Percentiles rank a stretch among this genome's conserved stretches.
Conservation (phyloP, 2,113 vertebrate genomes). For the Alces alces region DNA sequence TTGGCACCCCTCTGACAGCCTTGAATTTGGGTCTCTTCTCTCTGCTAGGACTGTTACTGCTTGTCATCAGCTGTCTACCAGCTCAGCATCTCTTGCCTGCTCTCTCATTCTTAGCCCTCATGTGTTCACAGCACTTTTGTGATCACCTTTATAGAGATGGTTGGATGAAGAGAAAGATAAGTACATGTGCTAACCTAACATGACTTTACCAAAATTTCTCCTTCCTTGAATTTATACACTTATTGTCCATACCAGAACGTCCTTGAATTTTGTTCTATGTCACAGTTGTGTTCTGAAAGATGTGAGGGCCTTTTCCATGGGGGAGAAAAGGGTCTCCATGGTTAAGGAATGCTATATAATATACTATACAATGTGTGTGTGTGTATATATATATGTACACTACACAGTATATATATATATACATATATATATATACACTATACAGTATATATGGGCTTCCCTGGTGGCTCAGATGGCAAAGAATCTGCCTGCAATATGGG, state of each 20-base stretch:
- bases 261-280: background rate
- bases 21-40: background rate
- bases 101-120: background rate
- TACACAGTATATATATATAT: too few species aligned
- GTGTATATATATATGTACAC: too few species aligned
- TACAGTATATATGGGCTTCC: background rate
- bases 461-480: background rate
- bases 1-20: background rate
- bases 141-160: background rate
- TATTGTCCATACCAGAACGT: background rate
- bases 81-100: background rate
- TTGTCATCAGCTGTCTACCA: background rate
- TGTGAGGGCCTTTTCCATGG: background rate
- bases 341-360: background rate
- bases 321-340: fast-evolving
- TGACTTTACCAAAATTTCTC: background rate
- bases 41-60: background rate
- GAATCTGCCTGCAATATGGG: background rate
- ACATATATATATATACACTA: background rate
- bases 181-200: background rate
- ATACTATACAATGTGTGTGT: too few species aligned
- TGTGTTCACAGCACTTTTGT: background rate
- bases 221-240: background rate
- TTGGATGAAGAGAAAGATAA: background rate
- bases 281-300: background rate